A percentile compares a stretch with the other conserved stretches of the same genome.
phyloP scores from a whole-genome alignment of 2,113 vertebrate genomes.

The Malurus alboscapulatus region DNA sequence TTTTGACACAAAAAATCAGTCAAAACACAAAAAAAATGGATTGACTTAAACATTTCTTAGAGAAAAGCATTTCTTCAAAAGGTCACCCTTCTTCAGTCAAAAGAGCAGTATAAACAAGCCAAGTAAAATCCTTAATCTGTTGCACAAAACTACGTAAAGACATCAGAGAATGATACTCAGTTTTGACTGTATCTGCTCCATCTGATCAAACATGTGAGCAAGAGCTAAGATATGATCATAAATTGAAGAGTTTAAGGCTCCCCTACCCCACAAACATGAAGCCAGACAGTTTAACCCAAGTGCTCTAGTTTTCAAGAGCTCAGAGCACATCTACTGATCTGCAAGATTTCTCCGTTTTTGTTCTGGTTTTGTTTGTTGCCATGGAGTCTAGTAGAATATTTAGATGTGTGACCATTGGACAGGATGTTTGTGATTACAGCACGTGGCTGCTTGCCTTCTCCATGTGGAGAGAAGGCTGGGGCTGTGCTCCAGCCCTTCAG shows the following conservation, averaged over 20 bases:
- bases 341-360: neutral
- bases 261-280: neutral
- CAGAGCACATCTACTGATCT: neutral
- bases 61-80: neutral
- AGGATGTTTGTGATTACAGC: neutral
- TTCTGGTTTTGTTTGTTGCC: neutral
- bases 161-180: neutral
- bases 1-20: neutral
- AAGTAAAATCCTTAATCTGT: neutral
- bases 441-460: neutral
- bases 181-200: neutral
- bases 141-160: accelerated
- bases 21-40: neutral
- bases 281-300: neutral
- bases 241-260: neutral
- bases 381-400: neutral
- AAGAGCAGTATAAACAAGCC: neutral
- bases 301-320: neutral
- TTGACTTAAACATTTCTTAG: neutral
- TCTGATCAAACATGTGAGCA: neutral
- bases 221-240: neutral
- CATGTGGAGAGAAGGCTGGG: neutral
- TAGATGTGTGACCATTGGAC: neutral
- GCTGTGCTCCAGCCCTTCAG: accelerated
- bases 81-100: neutral